Conservation (phyloP, 2,113 vertebrate species). For the Candoia aspera region DNA sequence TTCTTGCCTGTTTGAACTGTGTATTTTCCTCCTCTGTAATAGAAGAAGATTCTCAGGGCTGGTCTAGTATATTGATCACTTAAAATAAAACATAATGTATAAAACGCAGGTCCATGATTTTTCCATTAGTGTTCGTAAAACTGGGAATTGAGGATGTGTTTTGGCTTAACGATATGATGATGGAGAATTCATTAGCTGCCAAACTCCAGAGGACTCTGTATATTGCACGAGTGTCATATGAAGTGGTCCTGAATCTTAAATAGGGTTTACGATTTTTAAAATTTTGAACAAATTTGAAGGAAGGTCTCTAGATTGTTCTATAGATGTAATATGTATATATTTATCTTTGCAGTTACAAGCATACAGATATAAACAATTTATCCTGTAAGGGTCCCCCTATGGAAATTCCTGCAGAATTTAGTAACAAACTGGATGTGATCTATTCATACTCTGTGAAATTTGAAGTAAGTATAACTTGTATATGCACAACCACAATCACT, state of each 20-base stretch:
- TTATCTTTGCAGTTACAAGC: conserved; percentile 77
- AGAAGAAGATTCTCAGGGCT: neutral
- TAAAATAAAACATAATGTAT: neutral
- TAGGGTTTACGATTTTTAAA: neutral
- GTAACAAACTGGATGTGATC: conserved; percentile 72
- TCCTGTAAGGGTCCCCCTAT: conserved; percentile 79
- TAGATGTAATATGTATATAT: neutral
- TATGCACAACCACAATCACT: neutral
- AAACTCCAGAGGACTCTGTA: neutral
- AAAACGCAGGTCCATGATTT: neutral
- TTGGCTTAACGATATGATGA: neutral
- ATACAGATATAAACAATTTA: conserved; percentile 70
- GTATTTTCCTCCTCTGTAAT: neutral
- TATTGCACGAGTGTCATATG: neutral
- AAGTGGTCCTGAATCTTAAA: neutral
- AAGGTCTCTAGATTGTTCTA: neutral
- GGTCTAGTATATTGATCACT: neutral
- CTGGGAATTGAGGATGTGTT: neutral
- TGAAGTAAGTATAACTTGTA: conserved; percentile 72
- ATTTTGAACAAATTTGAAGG: neutral
- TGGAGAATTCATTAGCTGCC: neutral
- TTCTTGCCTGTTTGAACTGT: neutral
- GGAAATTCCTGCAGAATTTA: conserved; percentile 81
- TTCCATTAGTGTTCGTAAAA: too few species aligned
- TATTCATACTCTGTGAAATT: conserved; percentile 89